Percentiles rank a stretch among this genome's conserved stretches.
Evolutionary conservation across 2,888 invertebrate genomes (phyloP).

Genomic region (Heliconius ethilla): DNA sequence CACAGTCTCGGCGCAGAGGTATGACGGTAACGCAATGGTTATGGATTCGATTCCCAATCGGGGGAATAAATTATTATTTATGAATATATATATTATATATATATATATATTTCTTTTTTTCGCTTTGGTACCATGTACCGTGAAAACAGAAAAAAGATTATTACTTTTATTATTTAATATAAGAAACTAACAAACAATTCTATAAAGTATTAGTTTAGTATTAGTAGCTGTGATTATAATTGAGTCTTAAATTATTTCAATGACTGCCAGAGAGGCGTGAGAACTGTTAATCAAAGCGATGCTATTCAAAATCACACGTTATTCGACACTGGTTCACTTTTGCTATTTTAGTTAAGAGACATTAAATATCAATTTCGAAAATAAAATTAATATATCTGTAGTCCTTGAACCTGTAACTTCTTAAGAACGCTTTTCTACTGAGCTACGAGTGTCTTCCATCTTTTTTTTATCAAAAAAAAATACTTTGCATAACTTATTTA

Average conservation of each 20-base stretch:
- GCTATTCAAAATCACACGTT: conserved; percentile 13
- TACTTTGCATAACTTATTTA: neutral
- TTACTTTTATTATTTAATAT: neutral
- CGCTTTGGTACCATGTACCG: too few species aligned
- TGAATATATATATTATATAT: too few species aligned
- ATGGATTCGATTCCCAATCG: too few species aligned
- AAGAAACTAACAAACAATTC: neutral
- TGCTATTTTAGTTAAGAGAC: neutral
- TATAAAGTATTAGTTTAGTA: neutral
- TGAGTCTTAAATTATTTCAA: conserved; percentile 10
- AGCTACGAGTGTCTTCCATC: neutral
- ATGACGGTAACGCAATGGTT: too few species aligned
- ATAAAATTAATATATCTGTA: too few species aligned
- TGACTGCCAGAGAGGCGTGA: conserved; percentile 12
- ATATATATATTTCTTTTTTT: too few species aligned
- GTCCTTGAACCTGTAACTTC: neutral
- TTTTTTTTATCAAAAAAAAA: neutral
- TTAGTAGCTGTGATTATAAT: neutral
- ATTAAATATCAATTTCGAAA: too few species aligned
- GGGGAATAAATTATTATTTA: too few species aligned
- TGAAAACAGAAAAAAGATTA: too few species aligned
- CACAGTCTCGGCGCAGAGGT: too few species aligned
- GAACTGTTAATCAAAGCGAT: conserved; percentile 2
- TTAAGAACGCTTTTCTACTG: too few species aligned
- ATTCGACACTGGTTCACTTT: neutral